A percentile compares a stretch with the other conserved stretches of the same genome.
Conservation (phyloP, 2,888 invertebrate genomes). For the Lasius fuliginosus region DNA sequence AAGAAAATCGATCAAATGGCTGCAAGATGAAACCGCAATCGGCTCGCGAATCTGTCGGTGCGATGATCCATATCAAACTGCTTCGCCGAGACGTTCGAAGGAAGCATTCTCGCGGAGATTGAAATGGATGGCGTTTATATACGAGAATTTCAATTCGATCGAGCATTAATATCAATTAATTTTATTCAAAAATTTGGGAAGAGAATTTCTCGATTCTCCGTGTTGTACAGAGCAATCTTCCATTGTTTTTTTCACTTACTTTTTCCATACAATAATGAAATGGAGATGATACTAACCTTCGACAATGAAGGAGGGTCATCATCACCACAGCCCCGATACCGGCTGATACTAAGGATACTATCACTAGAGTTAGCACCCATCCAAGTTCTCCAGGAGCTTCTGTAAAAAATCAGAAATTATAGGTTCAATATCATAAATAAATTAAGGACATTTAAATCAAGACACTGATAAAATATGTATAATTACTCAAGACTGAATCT, state of each 20-base stretch:
- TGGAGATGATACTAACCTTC: conserved; percentile 87
- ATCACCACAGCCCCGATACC: conserved; percentile 91
- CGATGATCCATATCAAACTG: conserved; percentile 74
- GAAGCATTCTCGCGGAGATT: conserved; percentile 57
- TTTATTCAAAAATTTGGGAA: conserved; percentile 4
- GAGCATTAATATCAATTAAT: conserved; percentile 57
- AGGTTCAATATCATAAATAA: not conserved
- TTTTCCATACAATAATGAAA: not conserved
- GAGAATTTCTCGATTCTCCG: not conserved
- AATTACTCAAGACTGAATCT: not conserved
- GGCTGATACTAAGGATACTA: conserved; percentile 91
- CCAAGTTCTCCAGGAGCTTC: conserved; percentile 89
- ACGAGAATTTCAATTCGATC: conserved; percentile 65
- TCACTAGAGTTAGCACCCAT: conserved; percentile 91
- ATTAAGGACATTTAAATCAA: not conserved
- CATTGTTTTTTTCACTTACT: not conserved
- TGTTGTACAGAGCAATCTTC: not conserved
- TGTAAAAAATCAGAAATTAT: conserved; percentile 83
- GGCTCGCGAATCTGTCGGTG: conserved; percentile 70
- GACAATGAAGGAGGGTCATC: conserved; percentile 91
- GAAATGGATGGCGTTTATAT: conserved; percentile 53
- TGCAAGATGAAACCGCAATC: conserved; percentile 69
- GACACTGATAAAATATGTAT: not conserved
- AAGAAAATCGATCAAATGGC: conserved; percentile 65
- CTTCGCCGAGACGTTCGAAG: conserved; percentile 59